Base-by-base conservation (phyloP, 2,113 vertebrate species). In the Trachemys scripta region DNA sequence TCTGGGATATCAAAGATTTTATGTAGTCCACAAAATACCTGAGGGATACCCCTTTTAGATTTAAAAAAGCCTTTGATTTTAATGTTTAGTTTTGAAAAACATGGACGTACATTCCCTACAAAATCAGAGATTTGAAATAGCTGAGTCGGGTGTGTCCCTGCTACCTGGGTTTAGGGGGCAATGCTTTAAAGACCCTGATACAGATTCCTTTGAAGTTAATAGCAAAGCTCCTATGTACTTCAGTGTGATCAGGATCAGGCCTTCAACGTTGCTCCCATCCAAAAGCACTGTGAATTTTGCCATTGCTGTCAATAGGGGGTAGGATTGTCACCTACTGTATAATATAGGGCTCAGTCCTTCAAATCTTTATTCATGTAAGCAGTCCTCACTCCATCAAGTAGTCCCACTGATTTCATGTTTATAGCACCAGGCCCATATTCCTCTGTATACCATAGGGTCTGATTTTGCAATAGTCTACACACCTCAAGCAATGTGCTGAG, bases 1-100 rank as follows among this genome's bases (percentile, higher is more conserved):
- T 98, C 98, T 98, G 94, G 96, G 93, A 87, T 87, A 96, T 87
- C 75, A 96, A 92, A 96, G 81, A 87, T 95, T 95, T 91, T 75
- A 82, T 25, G 1, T 45, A 89, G 97, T 85, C 93, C 93, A 96
- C 82, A 97, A 96, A 97, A 95, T 90, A 96, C 94, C 95, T 97
- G 97, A 98, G 93, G 80, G 80, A 97, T 95, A 92, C 6, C 88
- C 65, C 56, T 90, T 94, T 79, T 90, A 47, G 75, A 84, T 59
- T 84, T 29, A 89, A 85, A 59, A 82, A 84, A 90, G 31, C 16
- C 5, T 82, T 56, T 80, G 4, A 42, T 78, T 42, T 79, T 83
- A 35, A 87, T 13, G 42, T 27, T 90, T 78, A 54, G 14, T 16
- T 95, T 49, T 42, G 42, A 24, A 72, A 88, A 38, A 88, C 90